These are phyloP conservation scores for Pseudoips prasinana DNA, from an alignment of 2,888 invertebrate species.

Conservation along the genomic window DNA sequence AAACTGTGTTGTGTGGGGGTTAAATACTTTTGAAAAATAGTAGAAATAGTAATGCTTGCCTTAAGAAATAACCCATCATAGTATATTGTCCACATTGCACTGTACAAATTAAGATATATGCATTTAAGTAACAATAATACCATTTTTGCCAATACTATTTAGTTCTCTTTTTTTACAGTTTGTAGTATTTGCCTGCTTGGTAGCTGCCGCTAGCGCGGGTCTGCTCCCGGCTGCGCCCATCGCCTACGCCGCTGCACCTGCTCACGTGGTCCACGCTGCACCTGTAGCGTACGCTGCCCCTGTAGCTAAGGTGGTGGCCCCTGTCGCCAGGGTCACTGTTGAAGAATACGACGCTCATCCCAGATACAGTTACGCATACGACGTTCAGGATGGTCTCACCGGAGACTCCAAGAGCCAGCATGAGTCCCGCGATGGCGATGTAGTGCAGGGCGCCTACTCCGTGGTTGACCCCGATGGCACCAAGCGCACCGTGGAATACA, in stretches of 20 bases:
- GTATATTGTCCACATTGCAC: too few relatives aligned
- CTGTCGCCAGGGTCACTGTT: constrained; percentile 38
- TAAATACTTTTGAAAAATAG: too few relatives aligned
- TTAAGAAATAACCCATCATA: too few relatives aligned
- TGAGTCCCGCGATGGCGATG: constrained; percentile 70
- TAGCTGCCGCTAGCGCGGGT: constrained; percentile 43
- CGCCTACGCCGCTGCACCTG: constrained; percentile 23
- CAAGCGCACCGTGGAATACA: constrained; percentile 74
- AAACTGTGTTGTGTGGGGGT: too few relatives aligned
- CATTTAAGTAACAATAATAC: too few relatives aligned
- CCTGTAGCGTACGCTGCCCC: constrained; percentile 37
- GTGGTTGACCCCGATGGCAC: constrained; percentile 73
- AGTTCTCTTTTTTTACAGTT: too few relatives aligned
- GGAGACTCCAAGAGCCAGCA: constrained; percentile 75
- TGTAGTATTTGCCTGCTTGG: constrained; percentile 38
- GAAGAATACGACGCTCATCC: constrained; percentile 52
- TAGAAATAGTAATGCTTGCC: too few relatives aligned
- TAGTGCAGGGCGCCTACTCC: constrained; percentile 74
- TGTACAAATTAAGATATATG: too few relatives aligned
- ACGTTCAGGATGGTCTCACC: constrained; percentile 59
- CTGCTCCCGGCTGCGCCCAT: constrained; percentile 35
- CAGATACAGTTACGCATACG: constrained; percentile 68
- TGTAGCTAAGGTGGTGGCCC: constrained; percentile 32
- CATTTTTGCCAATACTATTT: too few relatives aligned
- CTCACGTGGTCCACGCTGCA: constrained; percentile 11